Base-by-base conservation (phyloP, 2,113 vertebrate genomes). In the Dicrurus megarhynchus region DNA sequence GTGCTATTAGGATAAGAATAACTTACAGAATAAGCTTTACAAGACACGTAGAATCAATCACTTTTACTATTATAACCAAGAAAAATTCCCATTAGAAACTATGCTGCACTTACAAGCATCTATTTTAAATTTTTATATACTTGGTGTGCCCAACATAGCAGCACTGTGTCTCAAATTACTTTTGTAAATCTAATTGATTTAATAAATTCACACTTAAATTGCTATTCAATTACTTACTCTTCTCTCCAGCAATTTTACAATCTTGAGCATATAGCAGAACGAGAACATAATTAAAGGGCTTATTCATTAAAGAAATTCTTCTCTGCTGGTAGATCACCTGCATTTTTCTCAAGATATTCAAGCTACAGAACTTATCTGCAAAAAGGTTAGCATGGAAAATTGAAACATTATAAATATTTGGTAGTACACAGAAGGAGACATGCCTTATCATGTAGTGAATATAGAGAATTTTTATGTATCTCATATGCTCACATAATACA, bases 41-140 rank as follows among this genome's bases (percentile, higher is more conserved):
- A 84, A 84, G 89, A 95, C 89, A 94, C 0, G 13, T 42, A 87
- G 52, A 96, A 97, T 97, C 92, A 94, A 96, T 97, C 93, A 93
- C 87, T 95, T 95, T 96, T 91, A 87, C 78, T 92, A 78, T 94
- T 84, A 93, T 91, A 93, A 85, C 76, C 74, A 83, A 88, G 90
- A 96, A 67, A 95, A 94, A 94, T 93, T 96, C 95, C 85, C 87
- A 85, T 90, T 94, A 94, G 79, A 96, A 95, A 65, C 76, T 55
- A 65, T 90, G 84, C 67, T 69, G 81, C 91, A 93, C 37, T 96
- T 94, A 75, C 27, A 94, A 74, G 82, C 79, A 95, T 84, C 92
- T 87, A 93, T 88, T 94, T 97, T 86, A 95, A 95, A 70, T 93
- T 96, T 97, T 95, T 95, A 97, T 97, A 89, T 90, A 97, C 83